phyloP scores from a whole-genome alignment of 2,113 vertebrate species.

The Pollimyrus isidori region DNA sequence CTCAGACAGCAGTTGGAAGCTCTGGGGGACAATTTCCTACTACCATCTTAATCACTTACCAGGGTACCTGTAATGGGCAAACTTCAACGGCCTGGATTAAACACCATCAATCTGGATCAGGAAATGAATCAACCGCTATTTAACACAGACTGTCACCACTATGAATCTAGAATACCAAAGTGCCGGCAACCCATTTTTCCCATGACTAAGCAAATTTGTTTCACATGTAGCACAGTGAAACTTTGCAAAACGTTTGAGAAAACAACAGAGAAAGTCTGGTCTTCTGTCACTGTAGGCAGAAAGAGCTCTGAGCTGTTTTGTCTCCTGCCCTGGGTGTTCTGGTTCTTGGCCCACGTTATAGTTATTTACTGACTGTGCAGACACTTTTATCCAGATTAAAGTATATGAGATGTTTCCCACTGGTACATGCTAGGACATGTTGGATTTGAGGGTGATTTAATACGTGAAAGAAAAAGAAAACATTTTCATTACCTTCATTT shows the following conservation, averaged over 20 bases:
- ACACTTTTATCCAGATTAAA: neutral
- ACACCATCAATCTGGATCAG: neutral
- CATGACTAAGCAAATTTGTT: neutral
- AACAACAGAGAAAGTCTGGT: neutral
- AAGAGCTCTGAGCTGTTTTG: neutral
- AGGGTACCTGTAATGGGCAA: neutral
- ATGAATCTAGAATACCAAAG: neutral
- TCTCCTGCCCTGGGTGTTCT: neutral
- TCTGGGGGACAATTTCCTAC: neutral
- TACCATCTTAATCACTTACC: neutral
- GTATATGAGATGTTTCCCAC: neutral
- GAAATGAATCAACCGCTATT: neutral
- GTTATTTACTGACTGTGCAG: neutral
- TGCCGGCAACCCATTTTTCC: neutral
- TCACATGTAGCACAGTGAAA: neutral
- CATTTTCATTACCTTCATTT: neutral
- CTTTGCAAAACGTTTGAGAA: neutral
- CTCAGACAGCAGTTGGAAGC: neutral
- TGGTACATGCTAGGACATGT: neutral
- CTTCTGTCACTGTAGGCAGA: neutral
- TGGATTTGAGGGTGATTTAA: neutral
- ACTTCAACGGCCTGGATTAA: neutral
- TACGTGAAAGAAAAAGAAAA: neutral
- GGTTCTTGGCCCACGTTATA: neutral
- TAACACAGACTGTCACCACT: neutral